Percentiles rank a stretch among this genome's conserved stretches.
These are phyloP conservation scores for Crypturellus undulatus DNA, from an alignment of 2,113 vertebrate genomes.

Conservation along the genomic window DNA sequence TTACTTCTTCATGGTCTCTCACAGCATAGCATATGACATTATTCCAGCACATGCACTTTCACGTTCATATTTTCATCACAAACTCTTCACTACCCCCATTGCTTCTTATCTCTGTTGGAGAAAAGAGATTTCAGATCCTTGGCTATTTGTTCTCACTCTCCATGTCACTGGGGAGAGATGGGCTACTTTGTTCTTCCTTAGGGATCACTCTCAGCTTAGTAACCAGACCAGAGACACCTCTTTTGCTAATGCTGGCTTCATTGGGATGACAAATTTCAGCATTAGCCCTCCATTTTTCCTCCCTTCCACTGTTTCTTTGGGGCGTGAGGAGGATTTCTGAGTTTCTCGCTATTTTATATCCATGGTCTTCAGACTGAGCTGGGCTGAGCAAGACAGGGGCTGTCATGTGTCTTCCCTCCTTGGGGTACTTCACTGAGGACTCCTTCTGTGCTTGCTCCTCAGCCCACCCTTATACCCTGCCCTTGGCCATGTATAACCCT, in stretches of 20 bases:
- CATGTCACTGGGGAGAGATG: not conserved
- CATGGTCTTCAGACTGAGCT: fast-evolving
- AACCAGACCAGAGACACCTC: not conserved
- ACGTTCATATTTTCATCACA: not conserved
- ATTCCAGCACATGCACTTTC: not conserved
- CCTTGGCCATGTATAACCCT: not conserved
- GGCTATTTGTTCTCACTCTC: not conserved
- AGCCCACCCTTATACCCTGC: not conserved
- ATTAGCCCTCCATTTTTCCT: not conserved
- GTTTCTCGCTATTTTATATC: not conserved
- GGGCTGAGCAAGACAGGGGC: not conserved
- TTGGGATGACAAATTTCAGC: not conserved
- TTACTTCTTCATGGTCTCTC: not conserved
- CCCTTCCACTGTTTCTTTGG: not conserved
- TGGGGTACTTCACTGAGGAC: not conserved
- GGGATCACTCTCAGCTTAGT: not conserved
- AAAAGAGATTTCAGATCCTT: not conserved
- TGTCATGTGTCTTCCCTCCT: not conserved
- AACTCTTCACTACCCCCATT: not conserved
- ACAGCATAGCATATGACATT: not conserved
- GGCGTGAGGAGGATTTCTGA: not conserved
- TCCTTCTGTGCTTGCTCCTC: not conserved
- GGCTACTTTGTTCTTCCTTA: not conserved
- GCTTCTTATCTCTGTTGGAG: not conserved
- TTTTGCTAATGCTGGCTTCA: not conserved